These are phyloP conservation scores for Trichonephila inaurata DNA, from an alignment of 1,140 invertebrate species.

Conservation along the genomic window DNA sequence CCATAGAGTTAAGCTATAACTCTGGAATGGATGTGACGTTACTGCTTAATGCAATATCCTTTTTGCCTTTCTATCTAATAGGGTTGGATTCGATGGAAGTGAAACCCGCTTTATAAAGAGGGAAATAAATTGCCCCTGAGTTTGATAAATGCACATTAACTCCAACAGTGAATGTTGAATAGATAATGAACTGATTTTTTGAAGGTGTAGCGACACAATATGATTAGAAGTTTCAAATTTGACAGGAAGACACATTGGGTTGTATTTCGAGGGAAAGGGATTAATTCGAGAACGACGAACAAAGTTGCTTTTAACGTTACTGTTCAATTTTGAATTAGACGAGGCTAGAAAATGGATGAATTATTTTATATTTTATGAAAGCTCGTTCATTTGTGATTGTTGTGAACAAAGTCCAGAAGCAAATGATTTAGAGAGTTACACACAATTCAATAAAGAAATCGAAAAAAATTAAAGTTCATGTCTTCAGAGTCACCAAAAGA, in stretches of 20 bases:
- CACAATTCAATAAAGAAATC: too few relatives aligned
- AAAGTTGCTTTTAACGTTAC: too few relatives aligned
- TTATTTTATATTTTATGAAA: too few relatives aligned
- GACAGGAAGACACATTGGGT: background rate
- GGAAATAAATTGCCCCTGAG: constrained; percentile 35
- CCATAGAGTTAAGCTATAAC: constrained; percentile 21
- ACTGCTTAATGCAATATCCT: constrained; percentile 51
- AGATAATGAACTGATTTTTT: constrained; percentile 30
- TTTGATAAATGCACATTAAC: constrained; percentile 50
- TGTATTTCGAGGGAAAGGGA: background rate
- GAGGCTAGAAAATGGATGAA: too few relatives aligned
- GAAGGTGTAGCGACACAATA: background rate
- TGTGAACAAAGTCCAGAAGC: too few relatives aligned
- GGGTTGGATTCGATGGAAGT: constrained; percentile 21
- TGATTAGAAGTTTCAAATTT: background rate
- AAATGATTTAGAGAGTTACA: too few relatives aligned
- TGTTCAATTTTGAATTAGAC: too few relatives aligned
- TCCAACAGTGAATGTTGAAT: constrained; percentile 33
- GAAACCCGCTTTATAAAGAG: constrained; percentile 35
- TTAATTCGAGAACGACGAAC: background rate
- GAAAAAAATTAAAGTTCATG: too few relatives aligned
- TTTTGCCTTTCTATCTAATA: constrained; percentile 46
- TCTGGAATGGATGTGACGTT: constrained; percentile 52
- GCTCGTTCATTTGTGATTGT: too few relatives aligned
- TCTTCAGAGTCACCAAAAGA: too few relatives aligned